Percentiles rank a stretch among this genome's conserved stretches.
Conservation (phyloP, 2,113 vertebrate genomes). For the Piaya cayana region DNA sequence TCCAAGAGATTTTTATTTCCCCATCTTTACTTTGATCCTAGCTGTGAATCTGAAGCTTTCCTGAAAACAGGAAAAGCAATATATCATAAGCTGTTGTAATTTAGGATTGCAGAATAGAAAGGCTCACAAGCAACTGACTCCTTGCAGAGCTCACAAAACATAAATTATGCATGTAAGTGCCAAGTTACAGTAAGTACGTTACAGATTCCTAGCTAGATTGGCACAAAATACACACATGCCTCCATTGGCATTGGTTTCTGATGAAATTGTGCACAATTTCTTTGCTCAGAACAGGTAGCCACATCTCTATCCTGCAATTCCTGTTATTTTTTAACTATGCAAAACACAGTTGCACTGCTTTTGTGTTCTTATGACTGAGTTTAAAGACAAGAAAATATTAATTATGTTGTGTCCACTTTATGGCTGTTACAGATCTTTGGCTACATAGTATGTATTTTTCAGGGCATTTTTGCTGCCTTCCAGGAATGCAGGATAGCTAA, state of each 20-base stretch:
- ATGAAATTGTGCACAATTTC: not conserved
- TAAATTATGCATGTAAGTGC: constrained; percentile 20
- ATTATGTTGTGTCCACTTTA: not conserved
- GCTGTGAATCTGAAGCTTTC: not conserved
- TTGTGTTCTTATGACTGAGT: not conserved
- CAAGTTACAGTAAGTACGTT: constrained; percentile 1
- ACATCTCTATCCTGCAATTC: not conserved
- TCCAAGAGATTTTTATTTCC: not conserved
- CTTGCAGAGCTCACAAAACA: not conserved
- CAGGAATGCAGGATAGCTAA: not conserved
- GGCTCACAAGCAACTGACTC: not conserved
- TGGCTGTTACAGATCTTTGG: not conserved
- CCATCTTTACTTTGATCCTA: not conserved
- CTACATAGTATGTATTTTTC: not conserved
- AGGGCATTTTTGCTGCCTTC: not conserved
- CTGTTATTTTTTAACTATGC: not conserved
- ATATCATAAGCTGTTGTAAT: not conserved
- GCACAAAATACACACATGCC: not conserved
- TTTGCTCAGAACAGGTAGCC: not conserved
- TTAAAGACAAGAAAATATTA: not conserved
- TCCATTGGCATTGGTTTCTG: not conserved
- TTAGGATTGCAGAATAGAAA: not conserved
- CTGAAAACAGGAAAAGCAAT: not conserved
- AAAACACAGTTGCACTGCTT: not conserved
- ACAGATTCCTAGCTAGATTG: not conserved